Percentiles rank a stretch among this genome's conserved stretches.
Conservation (phyloP, 1,140 invertebrate genomes). For the Melipona quadrifasciata region DNA sequence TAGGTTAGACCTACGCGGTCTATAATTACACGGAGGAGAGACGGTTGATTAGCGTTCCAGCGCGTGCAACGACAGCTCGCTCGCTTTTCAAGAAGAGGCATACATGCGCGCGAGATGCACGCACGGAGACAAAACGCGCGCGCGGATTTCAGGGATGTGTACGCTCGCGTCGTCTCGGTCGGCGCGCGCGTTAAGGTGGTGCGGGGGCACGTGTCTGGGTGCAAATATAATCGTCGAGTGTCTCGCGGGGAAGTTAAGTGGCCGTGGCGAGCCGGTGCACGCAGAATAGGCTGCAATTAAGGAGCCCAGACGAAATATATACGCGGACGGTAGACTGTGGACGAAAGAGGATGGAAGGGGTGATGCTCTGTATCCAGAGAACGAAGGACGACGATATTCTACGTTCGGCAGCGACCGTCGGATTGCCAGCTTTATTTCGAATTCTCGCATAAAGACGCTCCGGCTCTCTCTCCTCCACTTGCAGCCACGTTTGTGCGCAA, state of each 20-base stretch:
- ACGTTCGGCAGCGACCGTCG: conserved; percentile 31
- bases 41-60: conserved; percentile 10
- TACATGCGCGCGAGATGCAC: neutral
- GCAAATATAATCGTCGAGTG: conserved; percentile 66
- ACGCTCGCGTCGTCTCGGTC: neutral
- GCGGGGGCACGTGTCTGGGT: conserved; percentile 55
- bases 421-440: conserved; percentile 57
- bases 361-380: neutral
- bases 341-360: neutral
- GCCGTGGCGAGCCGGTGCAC: conserved; percentile 56
- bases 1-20: too few species aligned
- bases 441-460: conserved; percentile 50
- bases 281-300: conserved; percentile 68
- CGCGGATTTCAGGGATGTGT: conserved; percentile 1
- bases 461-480: neutral
- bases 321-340: neutral
- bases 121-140: neutral
- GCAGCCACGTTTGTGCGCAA: neutral
- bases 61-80: neutral
- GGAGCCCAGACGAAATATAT: conserved; percentile 61
- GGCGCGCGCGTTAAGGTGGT: neutral
- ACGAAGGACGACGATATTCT: conserved; percentile 30
- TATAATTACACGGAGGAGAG: neutral
- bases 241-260: conserved; percentile 67
- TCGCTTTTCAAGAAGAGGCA: neutral